phyloP scores from a whole-genome alignment of 2,888 invertebrate genomes.

The Cistogaster globosa region DNA sequence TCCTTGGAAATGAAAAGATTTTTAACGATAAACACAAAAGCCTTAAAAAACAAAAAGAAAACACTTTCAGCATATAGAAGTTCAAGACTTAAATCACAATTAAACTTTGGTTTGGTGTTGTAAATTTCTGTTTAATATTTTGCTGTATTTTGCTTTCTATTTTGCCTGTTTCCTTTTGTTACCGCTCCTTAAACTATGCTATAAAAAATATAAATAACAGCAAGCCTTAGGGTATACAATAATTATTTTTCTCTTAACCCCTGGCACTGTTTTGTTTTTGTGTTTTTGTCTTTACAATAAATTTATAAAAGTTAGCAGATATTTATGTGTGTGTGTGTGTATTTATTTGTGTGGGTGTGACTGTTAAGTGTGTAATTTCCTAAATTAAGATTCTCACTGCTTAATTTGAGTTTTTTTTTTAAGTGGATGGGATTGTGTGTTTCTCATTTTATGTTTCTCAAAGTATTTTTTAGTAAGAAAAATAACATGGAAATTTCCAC shows the following conservation, averaged over 20 bases:
- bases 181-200: constrained; percentile 52
- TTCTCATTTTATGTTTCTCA: neutral
- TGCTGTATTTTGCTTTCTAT: constrained; percentile 43
- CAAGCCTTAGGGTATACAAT: constrained; percentile 59
- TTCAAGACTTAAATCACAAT: constrained; percentile 30
- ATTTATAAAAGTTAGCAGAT: neutral
- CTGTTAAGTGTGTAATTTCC: constrained; percentile 15
- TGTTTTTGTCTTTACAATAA: constrained; percentile 8
- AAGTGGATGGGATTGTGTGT: neutral
- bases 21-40: no score
- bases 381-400: constrained; percentile 21
- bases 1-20: no score
- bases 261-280: neutral
- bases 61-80: constrained; percentile 16
- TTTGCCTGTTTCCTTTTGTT: constrained; percentile 27
- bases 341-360: neutral
- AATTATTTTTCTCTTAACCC: constrained; percentile 70
- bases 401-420: neutral
- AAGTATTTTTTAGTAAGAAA: constrained; percentile 10
- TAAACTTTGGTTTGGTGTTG: neutral
- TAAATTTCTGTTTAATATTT: constrained; percentile 4
- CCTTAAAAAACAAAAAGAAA: no score
- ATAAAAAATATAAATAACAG: constrained; percentile 49
- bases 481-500: constrained; percentile 79
- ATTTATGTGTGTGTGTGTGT: neutral